phyloP scores from a whole-genome alignment of 2,888 invertebrate species.

The Monoplex corrugatus region DNA sequence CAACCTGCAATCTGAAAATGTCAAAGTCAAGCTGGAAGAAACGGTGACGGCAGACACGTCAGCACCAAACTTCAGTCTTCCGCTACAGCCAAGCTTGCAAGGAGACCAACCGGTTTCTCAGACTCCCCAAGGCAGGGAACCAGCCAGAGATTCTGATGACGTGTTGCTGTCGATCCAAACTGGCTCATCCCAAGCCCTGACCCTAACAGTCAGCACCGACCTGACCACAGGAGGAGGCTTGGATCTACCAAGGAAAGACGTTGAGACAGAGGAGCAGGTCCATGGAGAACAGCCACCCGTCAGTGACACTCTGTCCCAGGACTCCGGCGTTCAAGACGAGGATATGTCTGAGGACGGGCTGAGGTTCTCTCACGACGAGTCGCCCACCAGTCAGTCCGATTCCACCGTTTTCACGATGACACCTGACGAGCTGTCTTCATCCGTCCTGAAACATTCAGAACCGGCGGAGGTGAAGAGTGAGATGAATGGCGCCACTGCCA shows the following conservation, averaged over 20 bases:
- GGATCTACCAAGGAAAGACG: no score
- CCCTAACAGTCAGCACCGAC: background rate
- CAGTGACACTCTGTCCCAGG: constrained; percentile 43
- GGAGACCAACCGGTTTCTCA: background rate
- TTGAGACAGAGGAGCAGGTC: constrained; percentile 20
- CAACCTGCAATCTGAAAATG: background rate
- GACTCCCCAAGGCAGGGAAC: background rate
- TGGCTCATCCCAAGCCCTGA: background rate
- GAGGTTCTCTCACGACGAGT: constrained; percentile 47
- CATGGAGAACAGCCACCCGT: constrained; percentile 28
- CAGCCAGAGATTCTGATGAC: background rate
- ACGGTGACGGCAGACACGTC: background rate
- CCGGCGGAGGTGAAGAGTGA: background rate
- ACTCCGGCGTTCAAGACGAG: constrained; percentile 45
- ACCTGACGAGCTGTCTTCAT: constrained; percentile 8
- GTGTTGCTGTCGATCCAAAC: constrained; percentile 22
- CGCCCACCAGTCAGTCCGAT: constrained; percentile 5
- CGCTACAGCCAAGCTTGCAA: background rate
- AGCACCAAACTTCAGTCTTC: background rate
- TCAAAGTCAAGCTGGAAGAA: background rate
- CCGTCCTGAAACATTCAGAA: background rate
- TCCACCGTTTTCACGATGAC: background rate
- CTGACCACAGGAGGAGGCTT: background rate
- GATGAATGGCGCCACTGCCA: background rate
- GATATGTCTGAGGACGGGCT: constrained; percentile 46